Evolutionary conservation across 2,888 invertebrate species (phyloP), one percentile per base, ranked within the genome.

Genomic region (Ditula angustiorana): DNA sequence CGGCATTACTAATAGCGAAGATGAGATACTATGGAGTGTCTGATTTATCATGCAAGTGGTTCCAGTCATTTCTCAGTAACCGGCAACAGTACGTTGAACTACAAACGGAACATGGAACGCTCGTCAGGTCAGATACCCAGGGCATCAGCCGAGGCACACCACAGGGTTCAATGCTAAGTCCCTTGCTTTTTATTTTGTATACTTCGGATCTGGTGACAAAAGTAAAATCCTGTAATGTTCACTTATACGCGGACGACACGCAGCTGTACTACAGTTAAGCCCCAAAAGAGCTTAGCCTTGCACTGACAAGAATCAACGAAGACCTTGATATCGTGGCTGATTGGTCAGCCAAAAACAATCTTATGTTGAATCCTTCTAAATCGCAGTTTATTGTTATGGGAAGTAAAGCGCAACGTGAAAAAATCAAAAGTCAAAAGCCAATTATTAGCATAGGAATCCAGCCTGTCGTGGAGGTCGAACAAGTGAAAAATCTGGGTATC

Each of bases 21-120:
- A 50, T 50, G 50, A 19, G 30, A 2, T 50, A 50, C 30, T 50
- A 50, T 28, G 50, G 50, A 19, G 50, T 50, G 4, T 33, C 50
- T 1, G 19, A 19, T 0, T 11, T 1, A 11, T 19, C 50, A 1
- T 50, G 50, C 10, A 19, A 30, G 30, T 50, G 50, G 30, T 50
- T 50, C 11, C 50, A 30, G 11, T 41, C 55, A 19, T 56, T 56
- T 5, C 55, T 56, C 7, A 19, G 8, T 0, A 11, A 16, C 3
- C n/a, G 55, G 1, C 13, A 56, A 7, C 55, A 41, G 5, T 56
- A 7, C 19, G 41, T 56, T 5, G 55, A 56, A 28, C 5, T 56
- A 2, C 16, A 56, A n/a, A 26, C 26, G 5, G n/a, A 11, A 2
- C 19, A 26, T 2, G 55, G 55, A 2, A 19, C 10, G 5, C 0